A percentile compares a stretch with the other conserved stretches of the same genome.
phyloP scores from a whole-genome alignment of 2,797 vertebrate species.

The Hybognathus amarus region DNA sequence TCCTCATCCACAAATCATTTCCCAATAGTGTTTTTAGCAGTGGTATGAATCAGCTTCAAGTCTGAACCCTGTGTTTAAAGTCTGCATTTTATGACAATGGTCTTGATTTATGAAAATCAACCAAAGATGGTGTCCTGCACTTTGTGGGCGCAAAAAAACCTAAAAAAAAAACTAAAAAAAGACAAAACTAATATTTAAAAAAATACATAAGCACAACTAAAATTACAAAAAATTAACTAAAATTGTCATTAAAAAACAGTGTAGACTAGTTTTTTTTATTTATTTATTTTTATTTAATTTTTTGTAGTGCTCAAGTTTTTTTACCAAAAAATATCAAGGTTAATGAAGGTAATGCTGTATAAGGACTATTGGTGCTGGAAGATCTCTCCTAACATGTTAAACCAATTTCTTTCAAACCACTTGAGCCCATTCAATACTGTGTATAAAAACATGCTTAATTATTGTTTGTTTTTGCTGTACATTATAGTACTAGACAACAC shows the following conservation, averaged over 20 bases:
- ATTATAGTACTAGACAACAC: neutral
- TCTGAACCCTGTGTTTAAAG: neutral
- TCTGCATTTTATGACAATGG: slow-evolving; percentile 2
- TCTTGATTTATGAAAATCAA: slow-evolving; percentile 4
- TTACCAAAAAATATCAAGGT: neutral
- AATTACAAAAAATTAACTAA: neutral
- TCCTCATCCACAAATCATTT: slow-evolving; percentile 16
- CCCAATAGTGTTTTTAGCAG: neutral
- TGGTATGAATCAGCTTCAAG: neutral
- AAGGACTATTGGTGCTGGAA: too few relatives aligned
- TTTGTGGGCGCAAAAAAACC: neutral
- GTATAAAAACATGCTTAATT: neutral
- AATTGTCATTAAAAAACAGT: neutral
- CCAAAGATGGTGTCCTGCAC: neutral
- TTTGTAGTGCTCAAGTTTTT: too few relatives aligned
- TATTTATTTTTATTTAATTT: too few relatives aligned
- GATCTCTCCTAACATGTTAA: neutral
- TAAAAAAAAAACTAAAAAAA: too few relatives aligned
- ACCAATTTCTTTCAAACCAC: too few relatives aligned
- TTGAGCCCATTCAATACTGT: neutral
- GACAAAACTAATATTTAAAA: neutral
- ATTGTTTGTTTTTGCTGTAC: neutral
- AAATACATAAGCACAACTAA: too few relatives aligned
- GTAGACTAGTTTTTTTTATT: too few relatives aligned
- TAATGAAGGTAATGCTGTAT: neutral